Conservation (phyloP, 2,113 vertebrate species). For the Brachirus orientalis region DNA sequence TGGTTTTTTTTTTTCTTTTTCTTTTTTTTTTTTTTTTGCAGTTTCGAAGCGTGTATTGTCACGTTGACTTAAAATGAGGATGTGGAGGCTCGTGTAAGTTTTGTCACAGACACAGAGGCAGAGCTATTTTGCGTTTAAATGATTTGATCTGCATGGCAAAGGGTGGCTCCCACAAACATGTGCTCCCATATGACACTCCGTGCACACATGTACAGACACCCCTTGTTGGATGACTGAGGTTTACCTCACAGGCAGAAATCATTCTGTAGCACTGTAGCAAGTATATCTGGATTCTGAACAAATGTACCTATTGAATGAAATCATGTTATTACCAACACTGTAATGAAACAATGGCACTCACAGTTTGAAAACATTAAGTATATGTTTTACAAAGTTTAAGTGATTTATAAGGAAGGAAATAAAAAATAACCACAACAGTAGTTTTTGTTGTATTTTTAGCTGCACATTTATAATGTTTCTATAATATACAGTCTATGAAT, state of each 20-base stretch:
- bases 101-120: too few relatives aligned
- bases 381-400: too few relatives aligned
- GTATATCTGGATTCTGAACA: not conserved
- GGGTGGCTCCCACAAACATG: not conserved
- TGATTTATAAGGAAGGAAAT: too few relatives aligned
- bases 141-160: not conserved
- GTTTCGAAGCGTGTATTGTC: not conserved
- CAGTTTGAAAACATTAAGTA: too few relatives aligned
- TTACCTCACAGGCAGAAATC: not conserved
- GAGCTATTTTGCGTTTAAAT: not conserved
- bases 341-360: too few relatives aligned
- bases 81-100: not conserved
- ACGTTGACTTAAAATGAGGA: not conserved
- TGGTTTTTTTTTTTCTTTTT: constrained; percentile 2
- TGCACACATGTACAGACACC: not conserved
- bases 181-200: not conserved
- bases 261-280: not conserved
- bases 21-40: not conserved
- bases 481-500: too few relatives aligned
- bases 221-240: not conserved
- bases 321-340: too few relatives aligned
- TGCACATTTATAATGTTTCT: too few relatives aligned
- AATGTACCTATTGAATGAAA: not conserved
- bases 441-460: too few relatives aligned
- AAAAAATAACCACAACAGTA: too few relatives aligned